Evolutionary conservation across 2,797 vertebrate species (phyloP), one percentile per base, ranked within the genome.

Genomic region (Capromys pilorides): DNA sequence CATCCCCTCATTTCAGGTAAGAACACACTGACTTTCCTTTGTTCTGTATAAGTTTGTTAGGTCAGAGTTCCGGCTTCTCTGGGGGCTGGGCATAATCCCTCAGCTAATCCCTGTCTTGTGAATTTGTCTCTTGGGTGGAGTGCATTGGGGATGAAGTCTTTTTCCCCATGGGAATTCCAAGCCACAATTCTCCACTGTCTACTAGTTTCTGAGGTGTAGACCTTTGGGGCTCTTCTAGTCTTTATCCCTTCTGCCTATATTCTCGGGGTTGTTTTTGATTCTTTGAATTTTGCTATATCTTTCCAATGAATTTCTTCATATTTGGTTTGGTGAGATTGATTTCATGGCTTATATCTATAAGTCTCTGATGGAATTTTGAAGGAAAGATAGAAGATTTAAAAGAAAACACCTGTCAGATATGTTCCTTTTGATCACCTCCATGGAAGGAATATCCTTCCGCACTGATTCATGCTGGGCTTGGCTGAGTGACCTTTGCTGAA

Each of bases 301-400:
- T 93, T 66, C 41, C 18, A 45, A 5, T 26, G 24, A 83, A 81
- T 67, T 33, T 14, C 21, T 85, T 86, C 45, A 11, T 75, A 36
- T 59, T 61, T 71, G 36, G 18, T 33, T 85, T 77, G 80, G 26
- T n/a, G 49, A 66, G 51, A 36, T 4, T 83, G 28, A 84, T 81
- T 86, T 92, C 64, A 69, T 88, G 88, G 8, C 4, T 81, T 87
- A 61, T 0, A 51, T 13, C 9, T 14, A 28, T 49, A 91, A 36
- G 6, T 85, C 6, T n/a, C 31, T 51, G 84, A 85, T 78, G 33
- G 19, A 84, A 86, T 86, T 93, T 78, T 26, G n/a, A 86, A 91
- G 71, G 14, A 92, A 92, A 93, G 49, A 9, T 71, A 86, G 26
- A 92, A 80, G 61, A 67, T 80, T 88, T 77, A 49, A 77, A 77